Percentiles rank a stretch among this genome's conserved stretches.
Evolutionary conservation across 2,113 vertebrate species (phyloP).

Genomic region (Sceloporus undulatus): DNA sequence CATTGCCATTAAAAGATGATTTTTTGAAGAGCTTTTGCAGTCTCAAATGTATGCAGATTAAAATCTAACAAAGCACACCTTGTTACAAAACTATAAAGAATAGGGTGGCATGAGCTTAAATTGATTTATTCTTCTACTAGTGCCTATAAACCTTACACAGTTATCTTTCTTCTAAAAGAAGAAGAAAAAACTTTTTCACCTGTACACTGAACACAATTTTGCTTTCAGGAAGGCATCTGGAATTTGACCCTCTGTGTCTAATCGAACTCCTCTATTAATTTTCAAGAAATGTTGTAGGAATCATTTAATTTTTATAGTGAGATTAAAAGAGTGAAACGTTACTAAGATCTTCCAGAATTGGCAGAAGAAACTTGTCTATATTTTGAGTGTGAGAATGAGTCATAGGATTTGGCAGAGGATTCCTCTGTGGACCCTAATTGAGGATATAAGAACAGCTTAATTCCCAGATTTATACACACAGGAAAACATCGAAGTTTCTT

Average conservation of each 20-base stretch:
- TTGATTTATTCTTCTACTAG: conserved; percentile 80
- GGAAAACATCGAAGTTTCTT: background rate
- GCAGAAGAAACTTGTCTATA: conserved; percentile 1
- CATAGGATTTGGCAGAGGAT: background rate
- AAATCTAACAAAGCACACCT: conserved; percentile 88
- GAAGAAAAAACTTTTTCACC: conserved; percentile 48
- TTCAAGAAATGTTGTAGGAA: conserved; percentile 58
- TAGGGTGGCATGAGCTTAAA: conserved; percentile 78
- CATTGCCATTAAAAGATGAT: conserved; percentile 87
- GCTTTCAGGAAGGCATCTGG: conserved; percentile 62
- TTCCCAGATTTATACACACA: background rate
- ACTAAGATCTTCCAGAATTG: conserved; percentile 36
- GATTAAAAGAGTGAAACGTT: conserved; percentile 63
- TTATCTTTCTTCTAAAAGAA: conserved; percentile 73
- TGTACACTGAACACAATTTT: conserved; percentile 61
- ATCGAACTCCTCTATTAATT: conserved; percentile 66
- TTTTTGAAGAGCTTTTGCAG: conserved; percentile 83
- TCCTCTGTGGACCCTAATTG: background rate
- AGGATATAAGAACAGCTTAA: background rate
- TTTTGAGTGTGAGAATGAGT: background rate
- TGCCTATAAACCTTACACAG: conserved; percentile 75
- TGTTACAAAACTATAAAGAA: conserved; percentile 85
- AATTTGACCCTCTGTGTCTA: conserved; percentile 63
- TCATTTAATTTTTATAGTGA: conserved; percentile 67
- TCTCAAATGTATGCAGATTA: conserved; percentile 86